A percentile compares a stretch with the other conserved stretches of the same genome.
phyloP scores from a whole-genome alignment of 2,113 vertebrate species.

The Hyla sarda region DNA sequence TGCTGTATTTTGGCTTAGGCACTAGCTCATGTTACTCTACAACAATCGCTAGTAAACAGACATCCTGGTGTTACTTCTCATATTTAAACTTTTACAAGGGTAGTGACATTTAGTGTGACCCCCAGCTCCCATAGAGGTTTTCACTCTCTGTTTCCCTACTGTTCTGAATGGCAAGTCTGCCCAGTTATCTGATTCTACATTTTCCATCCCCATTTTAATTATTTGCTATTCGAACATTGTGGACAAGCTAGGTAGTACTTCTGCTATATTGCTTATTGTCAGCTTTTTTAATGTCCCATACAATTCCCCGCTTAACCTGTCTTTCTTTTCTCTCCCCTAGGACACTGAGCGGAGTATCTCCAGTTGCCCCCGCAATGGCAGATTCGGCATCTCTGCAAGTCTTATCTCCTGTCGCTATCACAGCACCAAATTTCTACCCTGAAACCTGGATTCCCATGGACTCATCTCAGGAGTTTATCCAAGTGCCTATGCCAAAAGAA shows the following conservation, averaged over 20 bases:
- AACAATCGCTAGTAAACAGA: background rate
- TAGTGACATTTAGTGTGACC: background rate
- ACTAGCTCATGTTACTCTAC: background rate
- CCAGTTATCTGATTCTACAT: background rate
- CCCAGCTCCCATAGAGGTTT: background rate
- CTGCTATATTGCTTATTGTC: background rate
- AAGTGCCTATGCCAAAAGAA: slow-evolving; percentile 94
- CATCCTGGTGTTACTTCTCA: background rate
- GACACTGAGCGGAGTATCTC: slow-evolving; percentile 83
- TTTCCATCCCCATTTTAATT: background rate
- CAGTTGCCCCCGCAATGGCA: slow-evolving; percentile 66
- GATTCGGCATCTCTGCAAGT: slow-evolving; percentile 68
- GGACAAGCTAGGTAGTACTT: too few species aligned
- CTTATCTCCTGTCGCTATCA: slow-evolving; percentile 79
- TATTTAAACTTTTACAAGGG: background rate
- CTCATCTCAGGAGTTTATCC: slow-evolving; percentile 92
- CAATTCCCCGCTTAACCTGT: background rate
- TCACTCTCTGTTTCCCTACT: too few species aligned
- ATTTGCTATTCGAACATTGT: too few species aligned
- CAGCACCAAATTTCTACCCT: slow-evolving; percentile 87
- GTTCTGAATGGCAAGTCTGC: background rate
- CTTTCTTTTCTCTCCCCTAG: slow-evolving; percentile 66
- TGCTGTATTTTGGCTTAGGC: too few species aligned
- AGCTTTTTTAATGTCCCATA: background rate
- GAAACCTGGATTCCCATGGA: slow-evolving; percentile 97